Evolutionary conservation across 2,888 invertebrate genomes (phyloP), one percentile per base, ranked within the genome.

Genomic region (Ochropleura leucogaster): DNA sequence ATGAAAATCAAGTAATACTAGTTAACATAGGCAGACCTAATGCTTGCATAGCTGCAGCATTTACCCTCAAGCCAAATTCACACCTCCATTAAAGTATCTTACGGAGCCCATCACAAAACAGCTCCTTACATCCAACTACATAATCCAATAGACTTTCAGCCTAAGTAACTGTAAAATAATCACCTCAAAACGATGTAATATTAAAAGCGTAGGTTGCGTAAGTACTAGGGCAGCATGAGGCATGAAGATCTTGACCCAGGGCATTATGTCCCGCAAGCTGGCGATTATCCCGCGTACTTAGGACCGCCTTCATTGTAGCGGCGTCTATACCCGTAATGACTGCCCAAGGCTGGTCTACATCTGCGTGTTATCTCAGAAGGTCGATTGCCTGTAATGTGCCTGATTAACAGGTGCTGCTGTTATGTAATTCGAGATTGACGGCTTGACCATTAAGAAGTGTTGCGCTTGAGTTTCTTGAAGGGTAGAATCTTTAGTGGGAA

Each of bases 311-410:
- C 82, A 80, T 76, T 78, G 88, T 83, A 78, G 77, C 84, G 79
- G 82, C 85, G 80, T 67, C 80, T 84, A 81, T 81, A 78, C 70
- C 75, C 80, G 77, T 88, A 89, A 87, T 86, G 85, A 83, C 80
- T 83, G 87, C 82, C 79, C 72, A 77, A 78, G 83, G 77, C 73
- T 81, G 78, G 77, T 78, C 85, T 73, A 85, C 69, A 85, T 88
- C 78, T 85, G 77, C 82, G 82, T 81, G 84, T 88, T 92, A 93
- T 92, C 92, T 92, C 86, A 87, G 92, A 92, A 94, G 94, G 93
- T 93, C 93, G 92, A 91, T 91, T 89, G 90, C 89, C 79, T 75
- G 80, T 86, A 87, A 87, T 87, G 69, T 70, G 79, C 16, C 91
- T 91, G 91, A 94, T 95, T 93, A 93, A 89, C 92, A 90, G 92